Base-by-base conservation (phyloP, 1,140 invertebrate genomes). In the Wasmannia auropunctata region DNA sequence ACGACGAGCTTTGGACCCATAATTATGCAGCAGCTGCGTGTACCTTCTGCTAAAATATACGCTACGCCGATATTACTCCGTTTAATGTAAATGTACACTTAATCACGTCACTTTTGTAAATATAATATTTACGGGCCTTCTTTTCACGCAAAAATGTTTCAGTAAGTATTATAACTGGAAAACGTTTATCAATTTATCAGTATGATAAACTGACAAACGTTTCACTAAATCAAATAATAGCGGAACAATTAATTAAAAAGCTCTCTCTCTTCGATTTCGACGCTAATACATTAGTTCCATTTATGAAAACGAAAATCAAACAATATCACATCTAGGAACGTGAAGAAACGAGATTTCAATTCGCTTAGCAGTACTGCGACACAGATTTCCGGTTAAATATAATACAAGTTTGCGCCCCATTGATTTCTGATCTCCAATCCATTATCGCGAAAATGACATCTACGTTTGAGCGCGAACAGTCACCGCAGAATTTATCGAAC, bases 1-100 rank as follows among this genome's bases (percentile, higher is more conserved):
- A 83, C 79, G 28, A 72, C 65, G 65, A 81, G 79, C 79, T 83
- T 74, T 74, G 67, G 54, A 83, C 70, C 79, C 79, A 83, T 83
- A 83, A 83, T 83, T 83, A 83, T 72, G 67, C 79, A 74, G 67
- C 63, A 70, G 77, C 22, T 72, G 34, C 54, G n/a, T 58, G 28
- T 74, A 60, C 28, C 65, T 72, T 81, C 54, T 43, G 51, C 54
- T 83, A 46, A 83, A 83, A 74, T 58, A 72, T 51, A 83, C 22
- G 46, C 22, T 40, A 54, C 51, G 67, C 37, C 79, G 25, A 83
- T 72, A 81, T 72, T 58, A 58, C 37, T 43, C 14, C 60, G 8
- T 65, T 56, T n/a, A 63, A 28, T 77, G 49, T 75, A 77, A 77
- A 34, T 65, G 37, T 60, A 43, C 40, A 56, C 56, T 72, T 72